Evolutionary conservation across 2,113 vertebrate species (phyloP).

Genomic region (Phalacrocorax brasilianus): DNA sequence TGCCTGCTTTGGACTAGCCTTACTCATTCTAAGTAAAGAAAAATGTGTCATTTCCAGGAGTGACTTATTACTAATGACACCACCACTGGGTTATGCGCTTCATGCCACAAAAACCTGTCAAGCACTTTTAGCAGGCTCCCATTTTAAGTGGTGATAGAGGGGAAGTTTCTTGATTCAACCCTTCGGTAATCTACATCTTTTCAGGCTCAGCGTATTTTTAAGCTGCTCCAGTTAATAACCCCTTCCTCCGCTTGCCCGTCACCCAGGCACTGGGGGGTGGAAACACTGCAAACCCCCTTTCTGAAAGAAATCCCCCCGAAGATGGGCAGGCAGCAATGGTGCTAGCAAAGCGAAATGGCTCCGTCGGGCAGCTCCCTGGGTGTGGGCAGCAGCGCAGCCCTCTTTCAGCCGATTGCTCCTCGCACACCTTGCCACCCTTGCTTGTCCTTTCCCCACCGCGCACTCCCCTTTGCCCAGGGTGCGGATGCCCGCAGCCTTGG

Average conservation of each 20-base stretch:
- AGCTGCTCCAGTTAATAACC: background rate
- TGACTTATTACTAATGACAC: slow-evolving; percentile 71
- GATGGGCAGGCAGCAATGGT: background rate
- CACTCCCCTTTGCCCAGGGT: background rate
- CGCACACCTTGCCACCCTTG: background rate
- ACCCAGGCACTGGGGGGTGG: background rate
- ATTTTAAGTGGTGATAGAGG: slow-evolving; percentile 62
- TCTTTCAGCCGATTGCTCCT: background rate
- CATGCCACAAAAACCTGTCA: slow-evolving; percentile 66
- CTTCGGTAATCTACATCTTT: slow-evolving; percentile 57
- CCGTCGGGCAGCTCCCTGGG: background rate
- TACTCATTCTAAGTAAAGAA: slow-evolving; percentile 67
- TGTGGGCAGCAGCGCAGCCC: background rate
- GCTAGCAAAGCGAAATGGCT: slow-evolving; percentile 21
- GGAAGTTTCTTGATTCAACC: slow-evolving; percentile 54
- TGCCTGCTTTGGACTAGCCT: slow-evolving; percentile 38
- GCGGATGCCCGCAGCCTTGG: background rate
- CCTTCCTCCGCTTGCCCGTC: background rate
- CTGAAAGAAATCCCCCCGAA: background rate
- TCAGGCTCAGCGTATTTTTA: slow-evolving; percentile 20
- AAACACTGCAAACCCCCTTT: background rate
- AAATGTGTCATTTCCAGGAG: slow-evolving; percentile 70
- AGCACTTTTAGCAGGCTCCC: slow-evolving; percentile 60
- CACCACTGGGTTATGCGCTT: slow-evolving; percentile 66
- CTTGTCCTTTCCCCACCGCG: background rate